Conservation (phyloP, 2,113 vertebrate species). For the Gymnobelideus leadbeateri region DNA sequence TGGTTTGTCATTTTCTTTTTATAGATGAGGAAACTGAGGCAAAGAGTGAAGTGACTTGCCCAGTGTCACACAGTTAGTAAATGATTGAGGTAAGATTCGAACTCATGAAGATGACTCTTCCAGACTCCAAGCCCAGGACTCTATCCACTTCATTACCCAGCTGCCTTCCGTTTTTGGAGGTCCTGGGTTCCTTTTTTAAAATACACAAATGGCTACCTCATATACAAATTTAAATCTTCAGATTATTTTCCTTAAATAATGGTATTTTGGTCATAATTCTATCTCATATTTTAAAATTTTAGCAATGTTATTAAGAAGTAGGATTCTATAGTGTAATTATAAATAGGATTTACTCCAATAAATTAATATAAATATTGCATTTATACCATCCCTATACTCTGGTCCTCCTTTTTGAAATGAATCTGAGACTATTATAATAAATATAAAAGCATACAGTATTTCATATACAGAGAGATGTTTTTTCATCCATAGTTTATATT, state of each 20-base stretch:
- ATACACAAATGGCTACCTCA: slow-evolving; percentile 76
- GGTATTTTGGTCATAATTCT: slow-evolving; percentile 74
- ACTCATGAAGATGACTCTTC: no score
- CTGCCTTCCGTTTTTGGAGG: no score
- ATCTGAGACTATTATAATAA: slow-evolving; percentile 84
- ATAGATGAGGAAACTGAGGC: no score
- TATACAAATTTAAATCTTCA: slow-evolving; percentile 70
- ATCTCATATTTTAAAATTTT: slow-evolving; percentile 67
- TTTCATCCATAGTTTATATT: slow-evolving; percentile 69
- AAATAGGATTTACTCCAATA: slow-evolving; percentile 80
- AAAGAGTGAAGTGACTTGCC: no score
- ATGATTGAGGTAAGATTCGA: no score
- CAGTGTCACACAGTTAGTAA: no score
- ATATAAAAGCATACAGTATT: slow-evolving; percentile 75
- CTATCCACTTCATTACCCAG: no score
- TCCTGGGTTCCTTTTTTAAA: slow-evolving; percentile 51
- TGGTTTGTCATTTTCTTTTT: no score
- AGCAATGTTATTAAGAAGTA: slow-evolving; percentile 76
- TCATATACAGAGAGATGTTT: slow-evolving; percentile 70
- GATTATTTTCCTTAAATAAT: slow-evolving; percentile 83
- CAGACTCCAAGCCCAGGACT: no score
- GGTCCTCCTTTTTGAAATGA: slow-evolving; percentile 87
- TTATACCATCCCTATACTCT: slow-evolving; percentile 81
- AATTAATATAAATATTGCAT: slow-evolving; percentile 84
- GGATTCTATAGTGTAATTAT: slow-evolving; percentile 80